Evolutionary conservation across 2,797 vertebrate genomes (phyloP), one percentile per base, ranked within the genome.

Genomic region (Schizopygopsis pylzovi): DNA sequence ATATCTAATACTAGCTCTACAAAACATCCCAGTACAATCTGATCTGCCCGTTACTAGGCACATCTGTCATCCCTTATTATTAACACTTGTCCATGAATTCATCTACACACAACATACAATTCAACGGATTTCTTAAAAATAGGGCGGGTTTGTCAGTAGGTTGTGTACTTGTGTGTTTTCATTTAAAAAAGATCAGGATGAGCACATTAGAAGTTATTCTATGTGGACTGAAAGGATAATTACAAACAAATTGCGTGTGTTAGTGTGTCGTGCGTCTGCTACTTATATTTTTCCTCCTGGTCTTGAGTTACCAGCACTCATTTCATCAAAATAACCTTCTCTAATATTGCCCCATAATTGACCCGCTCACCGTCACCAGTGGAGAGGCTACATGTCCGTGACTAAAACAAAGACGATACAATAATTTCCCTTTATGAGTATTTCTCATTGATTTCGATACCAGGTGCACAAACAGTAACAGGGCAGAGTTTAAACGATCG

Each of bases 261-360:
- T 79, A 13, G 61, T 25, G 2, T n/a, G 20, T 68, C 4, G 4
- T 45, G 20, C 25, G 7, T 75, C 41, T 61, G 8, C 70, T 18
- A 63, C 54, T 25, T 4, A 13, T 0, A 43, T 10, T 18, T 25
- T 28, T 41, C 43, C 59, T 37, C 71, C 71, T 15, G 54, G 25
- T 75, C 70, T 83, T 65, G 56, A 75, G 56, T 76, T 76, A 63
- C 82, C 71, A 83, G 71, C 82, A 76, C 56, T 83, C 59, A 76
- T 83, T 39, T 61, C 10, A 82, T 20, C n/a, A 59, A 70, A 56
- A 71, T 56, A 45, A 7, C 28, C 39, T 71, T 54, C 20, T 68
- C 4, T 41, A 71, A 70, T 59, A 82, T 54, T 33, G 4, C 41
- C 22, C 47, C 72, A 28, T 25, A 52, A 68, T 41, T 77, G 45